phyloP scores from a whole-genome alignment of 2,888 invertebrate genomes.

The Leptinotarsa juncta region DNA sequence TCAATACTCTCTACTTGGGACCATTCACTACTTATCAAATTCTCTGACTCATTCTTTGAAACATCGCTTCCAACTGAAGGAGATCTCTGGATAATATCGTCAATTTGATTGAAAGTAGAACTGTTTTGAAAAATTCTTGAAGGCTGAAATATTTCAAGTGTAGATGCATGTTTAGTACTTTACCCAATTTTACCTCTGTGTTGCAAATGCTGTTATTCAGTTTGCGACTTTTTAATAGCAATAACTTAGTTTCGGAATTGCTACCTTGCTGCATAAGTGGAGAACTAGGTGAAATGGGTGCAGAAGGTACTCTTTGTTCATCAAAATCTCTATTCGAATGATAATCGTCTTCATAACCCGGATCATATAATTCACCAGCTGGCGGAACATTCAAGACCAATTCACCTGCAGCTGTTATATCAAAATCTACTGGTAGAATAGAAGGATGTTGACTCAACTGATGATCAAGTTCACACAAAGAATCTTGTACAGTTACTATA shows the following conservation, averaged over 20 bases:
- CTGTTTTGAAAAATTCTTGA: constrained; percentile 81
- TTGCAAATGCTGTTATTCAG: constrained; percentile 74
- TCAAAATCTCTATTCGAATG: constrained; percentile 72
- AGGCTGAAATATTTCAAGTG: constrained; percentile 63
- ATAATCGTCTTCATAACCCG: constrained; percentile 68
- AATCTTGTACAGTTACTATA: constrained; percentile 92
- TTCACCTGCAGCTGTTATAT: constrained; percentile 83
- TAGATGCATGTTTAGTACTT: background rate
- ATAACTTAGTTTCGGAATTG: constrained; percentile 83
- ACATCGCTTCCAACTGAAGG: constrained; percentile 77
- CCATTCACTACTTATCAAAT: constrained; percentile 89
- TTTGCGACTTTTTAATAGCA: constrained; percentile 77
- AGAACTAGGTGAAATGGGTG: constrained; percentile 77
- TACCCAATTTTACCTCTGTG: constrained; percentile 72
- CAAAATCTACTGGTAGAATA: constrained; percentile 92
- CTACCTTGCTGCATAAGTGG: constrained; percentile 82
- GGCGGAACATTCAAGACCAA: constrained; percentile 75
- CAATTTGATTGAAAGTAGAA: constrained; percentile 72
- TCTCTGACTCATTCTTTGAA: constrained; percentile 76
- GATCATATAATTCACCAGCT: constrained; percentile 69
- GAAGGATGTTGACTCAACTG: constrained; percentile 92
- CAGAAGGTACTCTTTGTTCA: constrained; percentile 82
- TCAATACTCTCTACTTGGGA: constrained; percentile 98
- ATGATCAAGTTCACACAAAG: constrained; percentile 85
- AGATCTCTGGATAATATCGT: constrained; percentile 66